Evolutionary conservation across 2,797 vertebrate species (phyloP).

Genomic region (Toxotes lorentzi): DNA sequence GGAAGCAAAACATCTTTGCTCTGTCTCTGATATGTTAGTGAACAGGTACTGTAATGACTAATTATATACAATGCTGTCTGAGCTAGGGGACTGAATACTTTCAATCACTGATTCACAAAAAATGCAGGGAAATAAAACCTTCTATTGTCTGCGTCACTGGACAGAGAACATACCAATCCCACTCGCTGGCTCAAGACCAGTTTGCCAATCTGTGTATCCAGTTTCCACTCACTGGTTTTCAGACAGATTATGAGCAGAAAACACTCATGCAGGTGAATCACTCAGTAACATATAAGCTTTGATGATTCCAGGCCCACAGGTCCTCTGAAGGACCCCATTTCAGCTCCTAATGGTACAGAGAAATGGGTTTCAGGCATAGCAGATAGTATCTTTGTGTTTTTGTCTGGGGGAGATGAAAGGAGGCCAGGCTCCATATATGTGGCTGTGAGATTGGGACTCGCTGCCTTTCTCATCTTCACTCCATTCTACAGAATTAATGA

Average conservation of each 20-base stretch:
- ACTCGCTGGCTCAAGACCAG: neutral
- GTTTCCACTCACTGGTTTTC: conserved; percentile 11
- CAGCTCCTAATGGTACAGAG: conserved; percentile 76
- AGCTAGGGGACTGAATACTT: neutral
- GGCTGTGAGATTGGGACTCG: conserved; percentile 71
- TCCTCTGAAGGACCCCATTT: conserved; percentile 69
- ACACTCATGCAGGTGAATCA: conserved; percentile 47
- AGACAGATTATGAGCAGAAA: conserved; percentile 30
- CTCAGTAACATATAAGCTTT: conserved; percentile 41
- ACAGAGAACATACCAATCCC: neutral
- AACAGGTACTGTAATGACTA: too few species aligned
- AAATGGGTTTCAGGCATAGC: conserved; percentile 80
- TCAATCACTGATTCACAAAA: neutral
- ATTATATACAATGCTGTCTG: too few species aligned
- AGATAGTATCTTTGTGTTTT: conserved; percentile 80
- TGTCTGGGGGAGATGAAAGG: conserved; percentile 70
- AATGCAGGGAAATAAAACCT: neutral
- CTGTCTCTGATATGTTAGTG: too few species aligned
- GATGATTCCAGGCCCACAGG: conserved; percentile 47
- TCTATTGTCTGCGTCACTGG: neutral
- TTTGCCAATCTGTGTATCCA: conserved; percentile 16
- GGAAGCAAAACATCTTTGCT: too few species aligned
- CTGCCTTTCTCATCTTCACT: conserved; percentile 71
- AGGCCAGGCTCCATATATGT: conserved; percentile 55
- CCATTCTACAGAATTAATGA: conserved; percentile 80